Evolutionary conservation across 2,888 invertebrate genomes (phyloP), one percentile per base, ranked within the genome.

Genomic region (Zaprionus bogoriensis): DNA sequence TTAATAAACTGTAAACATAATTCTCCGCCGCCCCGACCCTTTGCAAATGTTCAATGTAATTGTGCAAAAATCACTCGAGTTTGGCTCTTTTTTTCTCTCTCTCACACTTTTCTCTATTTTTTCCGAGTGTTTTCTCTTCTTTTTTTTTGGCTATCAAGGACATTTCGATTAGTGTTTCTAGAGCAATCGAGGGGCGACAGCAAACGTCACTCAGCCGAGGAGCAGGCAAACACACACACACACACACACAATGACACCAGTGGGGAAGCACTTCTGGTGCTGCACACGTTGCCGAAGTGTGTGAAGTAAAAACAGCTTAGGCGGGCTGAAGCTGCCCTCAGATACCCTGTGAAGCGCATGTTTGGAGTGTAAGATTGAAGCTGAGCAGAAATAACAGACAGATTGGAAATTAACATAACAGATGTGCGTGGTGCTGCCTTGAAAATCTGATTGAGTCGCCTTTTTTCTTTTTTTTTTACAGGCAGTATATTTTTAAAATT

Each of bases 181-280:
- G 55, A 55, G 61, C 59, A 66, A 60, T 67, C 42, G 57, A 65
- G 60, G 54, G 64, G 67, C 58, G 68, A 66, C 66, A 63, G 59
- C 19, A 53, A 50, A 72, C 44, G 68, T 67, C 61, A 65, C 54
- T 36, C 38, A 42, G 36, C 27, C 28, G 57, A 41, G 51, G 46
- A 22, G 53, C 41, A 47, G 10, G 32, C 32, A 57, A 19, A 19
- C n/a, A 44, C 25, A 50, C 20, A 48, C 41, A 20, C 39, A 41
- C 22, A 23, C 22, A 52, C n/a, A 23, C n/a, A 6, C 10, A 22
- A 41, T 41, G 20, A 20, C 22, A 20, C 5, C n/a, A 41, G 6
- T 1, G 22, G 22, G 22, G 12, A n/a, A 20, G 41, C n/a, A 39
- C n/a, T 36, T 36, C 17, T 36, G 14, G 14, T 17, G 17, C 12